Percentiles rank a stretch among this genome's conserved stretches.
Conservation (phyloP, 2,888 invertebrate genomes). For the Pandemis cinnamomeana region DNA sequence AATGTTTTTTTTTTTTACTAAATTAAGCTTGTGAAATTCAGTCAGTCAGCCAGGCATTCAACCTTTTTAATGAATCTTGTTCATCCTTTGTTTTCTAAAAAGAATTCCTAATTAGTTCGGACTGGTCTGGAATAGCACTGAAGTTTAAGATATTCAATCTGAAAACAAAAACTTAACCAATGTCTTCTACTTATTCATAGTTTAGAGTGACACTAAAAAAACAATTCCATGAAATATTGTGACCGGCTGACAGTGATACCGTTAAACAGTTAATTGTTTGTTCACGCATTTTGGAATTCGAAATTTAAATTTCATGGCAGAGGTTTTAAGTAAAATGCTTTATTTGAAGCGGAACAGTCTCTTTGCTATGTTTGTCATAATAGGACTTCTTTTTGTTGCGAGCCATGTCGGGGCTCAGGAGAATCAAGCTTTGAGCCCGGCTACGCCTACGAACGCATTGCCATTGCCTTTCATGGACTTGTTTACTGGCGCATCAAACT, state of each 20-base stretch:
- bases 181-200: neutral
- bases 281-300: conserved; percentile 66
- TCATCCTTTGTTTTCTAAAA: neutral
- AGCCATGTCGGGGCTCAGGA: conserved; percentile 66
- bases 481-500: conserved; percentile 70
- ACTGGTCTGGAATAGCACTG: neutral
- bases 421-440: conserved; percentile 63
- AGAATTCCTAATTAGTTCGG: neutral
- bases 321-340: conserved; percentile 72
- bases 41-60: neutral
- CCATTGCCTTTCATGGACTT: conserved; percentile 71
- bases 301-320: conserved; percentile 77
- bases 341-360: conserved; percentile 74
- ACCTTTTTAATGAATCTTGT: neutral
- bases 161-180: neutral
- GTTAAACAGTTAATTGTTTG: conserved; percentile 68
- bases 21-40: neutral
- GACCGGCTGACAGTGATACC: conserved; percentile 62
- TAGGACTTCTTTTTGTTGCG: conserved; percentile 67
- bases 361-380: conserved; percentile 70
- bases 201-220: conserved; percentile 26
- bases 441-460: conserved; percentile 57
- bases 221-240: conserved; percentile 52
- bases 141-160: neutral
- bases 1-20: neutral